Percentiles rank a stretch among this genome's conserved stretches.
phyloP scores from a whole-genome alignment of 1,140 invertebrate species.

The Lineus longissimus region DNA sequence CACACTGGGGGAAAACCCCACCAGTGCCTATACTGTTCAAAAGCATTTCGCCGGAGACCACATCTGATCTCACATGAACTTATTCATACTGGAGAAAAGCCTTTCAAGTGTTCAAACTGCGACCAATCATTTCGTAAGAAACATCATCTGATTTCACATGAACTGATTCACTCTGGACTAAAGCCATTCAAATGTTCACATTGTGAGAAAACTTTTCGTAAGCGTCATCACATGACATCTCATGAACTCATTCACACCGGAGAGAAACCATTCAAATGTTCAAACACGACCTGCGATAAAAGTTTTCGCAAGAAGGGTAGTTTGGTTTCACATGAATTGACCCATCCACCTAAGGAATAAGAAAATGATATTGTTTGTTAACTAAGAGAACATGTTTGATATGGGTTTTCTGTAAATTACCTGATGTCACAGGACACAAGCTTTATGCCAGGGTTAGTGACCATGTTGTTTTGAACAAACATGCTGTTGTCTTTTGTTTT shows the following conservation, averaged over 20 bases:
- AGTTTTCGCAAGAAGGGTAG: no score
- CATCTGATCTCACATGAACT: background rate
- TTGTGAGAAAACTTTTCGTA: background rate
- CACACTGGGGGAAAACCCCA: no score
- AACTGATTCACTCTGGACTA: background rate
- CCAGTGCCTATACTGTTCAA: background rate
- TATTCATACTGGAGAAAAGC: background rate
- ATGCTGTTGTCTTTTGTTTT: no score
- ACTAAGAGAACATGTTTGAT: no score
- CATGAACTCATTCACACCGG: background rate
- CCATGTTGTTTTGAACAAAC: no score
- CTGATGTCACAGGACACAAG: no score
- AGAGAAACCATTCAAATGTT: background rate
- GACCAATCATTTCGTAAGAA: background rate
- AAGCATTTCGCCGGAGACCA: background rate
- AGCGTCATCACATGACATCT: background rate
- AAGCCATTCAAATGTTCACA: background rate
- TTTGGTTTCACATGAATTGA: no score
- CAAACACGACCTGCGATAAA: slow-evolving; percentile 5
- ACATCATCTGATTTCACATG: background rate
- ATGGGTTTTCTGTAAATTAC: no score
- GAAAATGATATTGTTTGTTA: no score
- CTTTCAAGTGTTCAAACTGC: slow-evolving; percentile 3
- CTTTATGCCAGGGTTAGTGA: no score
- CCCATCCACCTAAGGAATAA: no score